Percentiles rank a stretch among this genome's conserved stretches.
phyloP scores from a whole-genome alignment of 2,113 vertebrate genomes.

The Coreoperca whiteheadi region DNA sequence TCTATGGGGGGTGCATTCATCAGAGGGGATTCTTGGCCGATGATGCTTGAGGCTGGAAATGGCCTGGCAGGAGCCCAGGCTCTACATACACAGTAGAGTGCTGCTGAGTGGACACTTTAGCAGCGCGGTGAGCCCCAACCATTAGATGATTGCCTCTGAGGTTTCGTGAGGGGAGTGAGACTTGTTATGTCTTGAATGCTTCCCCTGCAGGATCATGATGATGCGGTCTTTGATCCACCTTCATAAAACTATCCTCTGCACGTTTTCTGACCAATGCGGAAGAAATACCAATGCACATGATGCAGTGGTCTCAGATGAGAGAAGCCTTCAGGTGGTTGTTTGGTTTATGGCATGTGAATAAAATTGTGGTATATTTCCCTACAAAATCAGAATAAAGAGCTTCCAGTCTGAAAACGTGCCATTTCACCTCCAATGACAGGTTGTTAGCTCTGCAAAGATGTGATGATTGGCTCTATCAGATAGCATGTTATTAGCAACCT shows the following conservation, averaged over 20 bases:
- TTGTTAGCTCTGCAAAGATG: slow-evolving; percentile 9
- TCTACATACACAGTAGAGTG: slow-evolving; percentile 40
- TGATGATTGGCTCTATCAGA: slow-evolving; percentile 26
- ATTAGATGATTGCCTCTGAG: slow-evolving; percentile 79
- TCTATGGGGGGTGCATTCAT: slow-evolving; percentile 44
- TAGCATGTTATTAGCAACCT: background rate
- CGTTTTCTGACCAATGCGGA: background rate
- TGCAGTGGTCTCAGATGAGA: background rate
- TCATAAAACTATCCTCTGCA: background rate
- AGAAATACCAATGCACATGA: background rate
- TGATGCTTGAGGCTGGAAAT: slow-evolving; percentile 58
- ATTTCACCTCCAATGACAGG: slow-evolving; percentile 32
- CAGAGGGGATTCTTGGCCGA: slow-evolving; percentile 60
- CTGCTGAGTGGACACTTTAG: slow-evolving; percentile 77
- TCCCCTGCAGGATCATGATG: slow-evolving; percentile 15
- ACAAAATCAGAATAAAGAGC: background rate
- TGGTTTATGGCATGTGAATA: slow-evolving; percentile 23
- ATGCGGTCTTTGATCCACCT: slow-evolving; percentile 42
- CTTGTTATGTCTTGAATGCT: slow-evolving; percentile 54
- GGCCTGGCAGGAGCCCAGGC: slow-evolving; percentile 70
- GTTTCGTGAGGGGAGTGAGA: slow-evolving; percentile 54
- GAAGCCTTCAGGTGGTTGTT: slow-evolving; percentile 14
- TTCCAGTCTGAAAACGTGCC: background rate
- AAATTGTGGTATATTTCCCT: slow-evolving; percentile 19
- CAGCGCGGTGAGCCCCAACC: slow-evolving; percentile 49